Evolutionary conservation across 1,140 invertebrate genomes (phyloP), one percentile per base, ranked within the genome.

Genomic region (Olivierus martensii): DNA sequence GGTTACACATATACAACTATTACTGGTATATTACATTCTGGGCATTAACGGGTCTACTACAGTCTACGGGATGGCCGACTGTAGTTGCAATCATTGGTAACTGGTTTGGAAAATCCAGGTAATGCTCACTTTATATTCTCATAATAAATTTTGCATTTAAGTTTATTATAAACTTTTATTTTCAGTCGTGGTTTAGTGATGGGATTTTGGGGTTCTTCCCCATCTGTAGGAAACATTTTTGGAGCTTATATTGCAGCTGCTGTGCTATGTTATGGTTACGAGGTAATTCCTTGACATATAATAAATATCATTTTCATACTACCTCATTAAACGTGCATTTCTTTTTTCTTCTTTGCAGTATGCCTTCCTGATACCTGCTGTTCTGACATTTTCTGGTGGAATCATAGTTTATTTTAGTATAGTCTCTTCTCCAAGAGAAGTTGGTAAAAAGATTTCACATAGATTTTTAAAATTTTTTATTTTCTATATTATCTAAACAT

Each of bases 131-230:
- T n/a, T n/a, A 28, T 66, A 67, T 28, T 28, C 7, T 28, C 22
- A 3, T 28, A 41, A 14, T 5, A 15, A 17, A 17, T 41, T 41
- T 7, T 41, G 5, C 11, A 17, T 41, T 10, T 3, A 3, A 41
- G 4, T 14, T 41, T 41, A 15, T 28, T 28, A 6, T 28, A 28
- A 28, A 28, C 9, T 6, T 28, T 28, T 22, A n/a, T n/a, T 46
- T 49, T 14, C 22, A 58, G 57, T 38, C 57, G 57, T 48, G 92
- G 92, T 15, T 71, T 96, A 6, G 90, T 96, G 57, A 94, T 95
- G 70, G 92, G 92, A 14, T 75, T 96, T 11, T 97, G 77, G 77
- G 96, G 96, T 69, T 92, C 90, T 1, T 91, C 95, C 60, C 95
- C 91, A 0, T 92, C 87, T 0, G 75, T 96, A 15, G 92, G 92